phyloP scores from a whole-genome alignment of 2,797 vertebrate species.

The Cryptoprocta ferox region DNA sequence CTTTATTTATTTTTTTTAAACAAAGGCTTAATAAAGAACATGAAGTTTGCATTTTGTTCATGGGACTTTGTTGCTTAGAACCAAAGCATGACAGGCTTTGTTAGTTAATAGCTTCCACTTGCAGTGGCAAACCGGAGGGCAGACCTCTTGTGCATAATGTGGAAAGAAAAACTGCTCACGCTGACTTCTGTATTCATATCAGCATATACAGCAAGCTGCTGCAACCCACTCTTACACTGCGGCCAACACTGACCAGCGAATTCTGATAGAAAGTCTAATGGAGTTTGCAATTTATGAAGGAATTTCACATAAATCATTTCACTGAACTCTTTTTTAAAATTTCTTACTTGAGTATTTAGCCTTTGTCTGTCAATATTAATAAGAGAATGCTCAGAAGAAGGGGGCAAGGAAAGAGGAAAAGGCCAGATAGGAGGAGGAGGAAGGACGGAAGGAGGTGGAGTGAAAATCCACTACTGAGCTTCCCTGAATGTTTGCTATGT shows the following conservation, averaged over 20 bases:
- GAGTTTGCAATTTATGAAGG: neutral
- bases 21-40: constrained; percentile 47
- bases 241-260: neutral
- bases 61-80: constrained; percentile 49
- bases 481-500: fast-evolving
- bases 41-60: constrained; percentile 31
- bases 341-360: neutral
- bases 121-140: neutral
- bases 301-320: neutral
- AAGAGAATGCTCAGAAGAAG: neutral
- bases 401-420: neutral
- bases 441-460: fast-evolving
- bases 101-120: neutral
- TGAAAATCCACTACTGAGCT: neutral
- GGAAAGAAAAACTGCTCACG: neutral
- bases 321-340: neutral
- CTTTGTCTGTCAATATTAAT: neutral
- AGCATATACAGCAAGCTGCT: neutral
- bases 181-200: neutral
- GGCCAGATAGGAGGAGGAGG: neutral
- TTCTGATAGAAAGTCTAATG: neutral
- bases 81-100: constrained; percentile 48
- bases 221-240: neutral
- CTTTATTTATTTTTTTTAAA: constrained; percentile 42
- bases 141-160: neutral